A percentile compares a stretch with the other conserved stretches of the same genome.
phyloP scores from a whole-genome alignment of 2,888 invertebrate genomes.

The Meliscaeva auricollis region DNA sequence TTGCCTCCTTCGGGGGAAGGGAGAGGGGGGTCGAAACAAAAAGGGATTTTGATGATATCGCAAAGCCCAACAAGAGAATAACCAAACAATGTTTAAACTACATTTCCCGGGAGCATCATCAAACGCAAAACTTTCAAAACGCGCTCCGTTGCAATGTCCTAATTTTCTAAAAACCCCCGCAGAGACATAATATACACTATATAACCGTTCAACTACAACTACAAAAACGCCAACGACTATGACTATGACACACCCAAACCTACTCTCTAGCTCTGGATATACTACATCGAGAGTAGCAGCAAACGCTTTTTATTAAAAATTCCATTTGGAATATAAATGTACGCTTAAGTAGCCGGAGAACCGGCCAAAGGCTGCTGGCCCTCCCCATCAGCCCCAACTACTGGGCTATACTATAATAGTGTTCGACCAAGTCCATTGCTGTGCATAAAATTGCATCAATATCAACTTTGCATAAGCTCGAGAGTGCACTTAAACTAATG shows the following conservation, averaged over 20 bases:
- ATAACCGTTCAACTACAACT: neutral
- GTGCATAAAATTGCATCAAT: constrained; percentile 76
- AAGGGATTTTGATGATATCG: neutral
- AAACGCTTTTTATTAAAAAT: constrained; percentile 72
- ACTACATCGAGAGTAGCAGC: constrained; percentile 14
- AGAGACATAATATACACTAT: constrained; percentile 21
- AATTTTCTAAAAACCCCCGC: constrained; percentile 58
- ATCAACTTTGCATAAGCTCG: constrained; percentile 76
- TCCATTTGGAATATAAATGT: constrained; percentile 75
- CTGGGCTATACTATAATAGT: constrained; percentile 31
- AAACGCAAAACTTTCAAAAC: constrained; percentile 46
- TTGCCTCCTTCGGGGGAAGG: constrained; percentile 3
- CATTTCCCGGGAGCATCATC: constrained; percentile 57
- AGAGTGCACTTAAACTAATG: constrained; percentile 76
- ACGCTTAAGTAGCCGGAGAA: constrained; percentile 67
- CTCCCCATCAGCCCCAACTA: neutral
- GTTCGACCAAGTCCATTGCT: constrained; percentile 66
- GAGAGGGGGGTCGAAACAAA: neutral
- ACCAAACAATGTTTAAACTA: constrained; percentile 54
- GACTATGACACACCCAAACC: constrained; percentile 30
- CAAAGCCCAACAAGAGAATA: constrained; percentile 16
- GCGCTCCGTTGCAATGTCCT: constrained; percentile 49
- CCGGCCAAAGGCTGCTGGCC: constrained; percentile 31
- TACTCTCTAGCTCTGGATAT: neutral
- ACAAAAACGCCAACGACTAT: constrained; percentile 13